Conservation (phyloP, 2,888 invertebrate genomes). For the Kuschelorhynchus macadamiae region DNA sequence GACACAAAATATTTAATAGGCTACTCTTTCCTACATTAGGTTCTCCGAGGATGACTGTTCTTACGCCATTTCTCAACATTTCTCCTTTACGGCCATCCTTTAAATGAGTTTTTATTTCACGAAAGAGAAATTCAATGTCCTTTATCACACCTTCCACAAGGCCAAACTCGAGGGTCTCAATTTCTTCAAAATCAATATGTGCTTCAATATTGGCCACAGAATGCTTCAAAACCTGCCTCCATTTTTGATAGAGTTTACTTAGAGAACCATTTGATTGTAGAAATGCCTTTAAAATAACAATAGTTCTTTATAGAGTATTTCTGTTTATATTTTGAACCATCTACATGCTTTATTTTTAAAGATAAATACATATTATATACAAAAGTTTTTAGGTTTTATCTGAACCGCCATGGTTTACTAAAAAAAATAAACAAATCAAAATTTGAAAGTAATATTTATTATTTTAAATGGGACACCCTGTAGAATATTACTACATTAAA, state of each 20-base stretch:
- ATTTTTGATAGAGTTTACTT: slow-evolving; percentile 76
- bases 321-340: too few species aligned
- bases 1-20: slow-evolving; percentile 81
- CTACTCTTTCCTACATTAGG: slow-evolving; percentile 94
- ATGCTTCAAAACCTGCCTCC: slow-evolving; percentile 77
- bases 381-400: too few species aligned
- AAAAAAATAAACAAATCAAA: too few species aligned
- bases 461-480: too few species aligned
- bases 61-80: slow-evolving; percentile 79
- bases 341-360: too few species aligned
- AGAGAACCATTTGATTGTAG: slow-evolving; percentile 83
- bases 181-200: slow-evolving; percentile 88
- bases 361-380: too few species aligned
- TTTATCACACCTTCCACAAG: slow-evolving; percentile 70
- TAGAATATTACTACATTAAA: too few species aligned
- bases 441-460: too few species aligned
- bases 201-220: slow-evolving; percentile 83
- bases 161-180: slow-evolving; percentile 79
- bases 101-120: slow-evolving; percentile 74
- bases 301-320: too few species aligned
- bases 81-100: slow-evolving; percentile 81
- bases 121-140: slow-evolving; percentile 66
- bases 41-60: slow-evolving; percentile 83
- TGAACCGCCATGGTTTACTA: too few species aligned
- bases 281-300: slow-evolving; percentile 72